Evolutionary conservation across 2,888 invertebrate species (phyloP).

Genomic region (Glaucopsyche alexis): DNA sequence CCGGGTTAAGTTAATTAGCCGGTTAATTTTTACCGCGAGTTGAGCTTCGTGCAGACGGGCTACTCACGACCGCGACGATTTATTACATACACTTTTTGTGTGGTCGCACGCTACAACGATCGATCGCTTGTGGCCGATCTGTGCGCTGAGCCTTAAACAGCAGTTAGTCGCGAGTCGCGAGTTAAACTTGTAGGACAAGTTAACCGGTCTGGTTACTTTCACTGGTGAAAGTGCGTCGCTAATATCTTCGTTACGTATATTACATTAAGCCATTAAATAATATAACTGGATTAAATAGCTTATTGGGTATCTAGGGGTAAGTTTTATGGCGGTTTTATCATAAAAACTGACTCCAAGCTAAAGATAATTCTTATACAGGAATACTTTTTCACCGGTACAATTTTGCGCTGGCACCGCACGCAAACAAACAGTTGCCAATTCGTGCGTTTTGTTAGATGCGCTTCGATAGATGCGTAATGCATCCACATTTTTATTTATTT

Average conservation of each 20-base stretch:
- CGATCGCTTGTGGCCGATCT: neutral
- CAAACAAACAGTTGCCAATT: no score
- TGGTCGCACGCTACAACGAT: neutral
- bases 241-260: neutral
- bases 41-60: neutral
- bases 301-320: neutral
- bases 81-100: neutral
- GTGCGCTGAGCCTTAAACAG: neutral
- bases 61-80: neutral
- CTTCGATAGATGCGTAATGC: no score
- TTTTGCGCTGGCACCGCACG: no score
- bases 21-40: neutral
- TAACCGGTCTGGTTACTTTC: constrained; percentile 29
- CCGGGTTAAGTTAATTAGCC: neutral
- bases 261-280: neutral
- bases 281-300: neutral
- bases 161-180: neutral
- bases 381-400: no score
- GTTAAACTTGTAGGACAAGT: constrained; percentile 3
- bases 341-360: no score
- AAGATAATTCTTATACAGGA: no score
- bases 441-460: no score
- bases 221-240: constrained; percentile 24
- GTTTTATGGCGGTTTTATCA: neutral
- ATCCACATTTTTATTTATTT: no score